phyloP scores from a whole-genome alignment of 2,113 vertebrate species.

The Ailuropoda melanoleuca region DNA sequence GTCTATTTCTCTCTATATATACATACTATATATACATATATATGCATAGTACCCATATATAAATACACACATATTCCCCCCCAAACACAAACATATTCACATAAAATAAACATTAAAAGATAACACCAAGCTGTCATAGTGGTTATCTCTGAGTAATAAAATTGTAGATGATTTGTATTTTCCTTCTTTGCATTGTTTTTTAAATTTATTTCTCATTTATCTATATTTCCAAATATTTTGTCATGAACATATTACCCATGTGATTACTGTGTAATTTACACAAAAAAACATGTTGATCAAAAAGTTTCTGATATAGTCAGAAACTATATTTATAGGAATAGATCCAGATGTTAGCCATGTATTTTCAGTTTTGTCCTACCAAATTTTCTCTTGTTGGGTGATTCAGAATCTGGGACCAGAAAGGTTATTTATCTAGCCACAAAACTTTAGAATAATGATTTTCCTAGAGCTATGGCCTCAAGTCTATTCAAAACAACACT shows the following conservation, averaged over 20 bases:
- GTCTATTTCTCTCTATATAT: not conserved
- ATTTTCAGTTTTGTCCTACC: conserved; percentile 37
- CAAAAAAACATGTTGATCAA: not conserved
- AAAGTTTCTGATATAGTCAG: conserved; percentile 35
- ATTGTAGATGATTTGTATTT: not conserved
- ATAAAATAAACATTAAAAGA: conserved; percentile 25
- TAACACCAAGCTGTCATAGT: not conserved
- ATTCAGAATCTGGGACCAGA: not conserved
- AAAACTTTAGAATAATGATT: conserved; percentile 46
- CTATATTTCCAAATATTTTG: conserved; percentile 36
- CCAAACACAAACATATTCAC: not conserved
- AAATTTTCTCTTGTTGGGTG: conserved; percentile 48
- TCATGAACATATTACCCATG: conserved; percentile 41
- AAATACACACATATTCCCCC: not conserved
- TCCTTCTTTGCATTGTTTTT: not conserved
- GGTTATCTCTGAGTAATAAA: not conserved
- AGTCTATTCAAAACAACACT: conserved; percentile 16
- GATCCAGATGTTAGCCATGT: conserved; percentile 28
- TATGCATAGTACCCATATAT: not conserved
- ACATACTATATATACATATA: not conserved
- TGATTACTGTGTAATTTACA: not conserved
- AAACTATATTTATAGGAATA: conserved; percentile 49
- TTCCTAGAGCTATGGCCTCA: conserved; percentile 32
- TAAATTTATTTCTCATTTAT: conserved; percentile 40
- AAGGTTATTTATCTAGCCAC: conserved; percentile 17